phyloP scores from a whole-genome alignment of 2,888 invertebrate genomes.

The Nasonia oneida region DNA sequence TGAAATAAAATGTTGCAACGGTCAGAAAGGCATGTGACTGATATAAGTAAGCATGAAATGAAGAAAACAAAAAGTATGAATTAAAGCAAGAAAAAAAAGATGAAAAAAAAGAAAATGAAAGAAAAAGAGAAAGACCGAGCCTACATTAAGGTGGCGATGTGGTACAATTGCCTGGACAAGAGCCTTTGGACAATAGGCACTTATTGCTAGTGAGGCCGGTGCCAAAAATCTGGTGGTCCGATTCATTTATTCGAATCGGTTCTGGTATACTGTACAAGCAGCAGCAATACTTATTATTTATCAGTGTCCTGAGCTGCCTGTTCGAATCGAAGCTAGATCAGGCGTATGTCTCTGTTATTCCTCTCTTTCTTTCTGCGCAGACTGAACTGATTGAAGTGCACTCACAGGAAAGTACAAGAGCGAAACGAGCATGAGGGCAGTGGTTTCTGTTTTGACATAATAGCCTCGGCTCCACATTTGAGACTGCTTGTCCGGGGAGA shows the following conservation, averaged over 20 bases:
- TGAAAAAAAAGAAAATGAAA: slow-evolving; percentile 41
- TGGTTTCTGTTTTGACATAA: slow-evolving; percentile 50
- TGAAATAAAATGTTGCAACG: slow-evolving; percentile 32
- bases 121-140: slow-evolving; percentile 57
- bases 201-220: slow-evolving; percentile 69
- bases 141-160: slow-evolving; percentile 71
- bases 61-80: background rate
- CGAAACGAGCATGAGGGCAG: slow-evolving; percentile 37
- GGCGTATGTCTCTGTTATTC: background rate
- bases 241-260: slow-evolving; percentile 73
- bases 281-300: background rate
- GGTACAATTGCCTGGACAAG: slow-evolving; percentile 64
- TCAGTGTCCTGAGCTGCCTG: background rate
- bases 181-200: slow-evolving; percentile 70
- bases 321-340: background rate
- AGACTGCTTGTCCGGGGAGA: slow-evolving; percentile 4
- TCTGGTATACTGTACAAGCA: slow-evolving; percentile 38
- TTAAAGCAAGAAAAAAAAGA: background rate
- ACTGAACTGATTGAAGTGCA: slow-evolving; percentile 31
- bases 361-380: slow-evolving; percentile 42
- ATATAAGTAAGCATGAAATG: background rate
- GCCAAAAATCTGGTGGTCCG: slow-evolving; percentile 69
- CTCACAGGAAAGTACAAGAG: slow-evolving; percentile 48
- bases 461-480: slow-evolving; percentile 45
- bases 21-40: background rate